Evolutionary conservation across 2,888 invertebrate species (phyloP).

Genomic region (Dynastes hyllus): DNA sequence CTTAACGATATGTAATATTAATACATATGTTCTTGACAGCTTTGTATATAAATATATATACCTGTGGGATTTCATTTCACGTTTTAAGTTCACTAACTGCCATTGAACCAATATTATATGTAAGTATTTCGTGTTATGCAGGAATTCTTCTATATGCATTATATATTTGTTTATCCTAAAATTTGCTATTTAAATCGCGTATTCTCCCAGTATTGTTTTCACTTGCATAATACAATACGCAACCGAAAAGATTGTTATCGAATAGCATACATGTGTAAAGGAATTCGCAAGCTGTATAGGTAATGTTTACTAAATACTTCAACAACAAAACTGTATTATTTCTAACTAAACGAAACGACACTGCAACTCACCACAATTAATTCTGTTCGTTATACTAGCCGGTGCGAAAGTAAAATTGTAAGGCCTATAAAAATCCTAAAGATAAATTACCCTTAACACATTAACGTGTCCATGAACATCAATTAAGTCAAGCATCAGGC

Average conservation of each 20-base stretch:
- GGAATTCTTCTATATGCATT: slow-evolving; percentile 34
- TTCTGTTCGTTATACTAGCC: too few relatives aligned
- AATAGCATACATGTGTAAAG: not conserved
- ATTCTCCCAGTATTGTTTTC: slow-evolving; percentile 19
- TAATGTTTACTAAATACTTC: not conserved
- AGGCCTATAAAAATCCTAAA: too few relatives aligned
- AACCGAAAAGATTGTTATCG: slow-evolving; percentile 1
- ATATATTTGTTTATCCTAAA: slow-evolving; percentile 1
- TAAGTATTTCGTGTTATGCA: slow-evolving; percentile 34
- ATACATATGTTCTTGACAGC: too few relatives aligned
- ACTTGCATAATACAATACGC: slow-evolving; percentile 19
- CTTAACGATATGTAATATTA: too few relatives aligned
- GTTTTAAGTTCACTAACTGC: slow-evolving; percentile 39
- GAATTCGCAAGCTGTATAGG: not conserved
- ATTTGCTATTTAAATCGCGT: slow-evolving; percentile 46
- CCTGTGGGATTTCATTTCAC: not conserved
- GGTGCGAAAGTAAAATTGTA: too few relatives aligned
- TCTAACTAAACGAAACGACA: too few relatives aligned
- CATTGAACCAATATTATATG: slow-evolving; percentile 44
- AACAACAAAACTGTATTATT: not conserved
- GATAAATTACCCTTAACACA: too few relatives aligned
- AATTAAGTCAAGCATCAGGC: too few relatives aligned
- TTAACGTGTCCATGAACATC: too few relatives aligned
- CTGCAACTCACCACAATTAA: too few relatives aligned
- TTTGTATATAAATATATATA: too few relatives aligned